Evolutionary conservation across 1,140 invertebrate genomes (phyloP), one percentile per base, ranked within the genome.

Genomic region (Drosophila repletoides): DNA sequence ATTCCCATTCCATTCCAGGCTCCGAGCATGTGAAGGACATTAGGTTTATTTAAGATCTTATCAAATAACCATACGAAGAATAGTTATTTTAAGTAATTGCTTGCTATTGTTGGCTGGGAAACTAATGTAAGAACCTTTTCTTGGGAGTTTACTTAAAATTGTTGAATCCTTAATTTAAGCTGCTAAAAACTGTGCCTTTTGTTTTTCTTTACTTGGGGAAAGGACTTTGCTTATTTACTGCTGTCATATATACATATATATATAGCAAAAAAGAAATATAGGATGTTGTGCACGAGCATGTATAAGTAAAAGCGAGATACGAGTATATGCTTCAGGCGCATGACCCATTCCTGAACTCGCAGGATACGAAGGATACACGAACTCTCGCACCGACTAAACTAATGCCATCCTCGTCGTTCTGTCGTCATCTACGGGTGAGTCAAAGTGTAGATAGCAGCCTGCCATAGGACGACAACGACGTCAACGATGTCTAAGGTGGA

Each of bases 31-130:
- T 59, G 61, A 81, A 63, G 65, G 70, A 53, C 58, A 40, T 34
- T 36, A 10, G 40, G 21, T 46, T 55, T 28, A 34, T 36, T 43
- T 24, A 72, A 87, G 80, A 86, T 86, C 80, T 70, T 71, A 86
- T 86, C 80, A 73, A 86, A 79, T 76, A 73, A 79, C 40, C 58
- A 40, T 43, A 69, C 76, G 76, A 59, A 64, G 66, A 76, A 83
- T 80, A 84, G 84, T 88, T 88, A 88, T 84, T 88, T 71, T 79
- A 88, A 88, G 77, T 88, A 88, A 88, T 88, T 88, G 84, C 56
- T 31, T 56, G 48, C 64, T 68, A 70, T 79, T 88, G 77, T 79
- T 77, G 33, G 55, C 55, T 52, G 33, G 22, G 33, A 71, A 67
- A 49, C 41, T 67, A 52, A 36, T 43, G 36, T 43, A 24, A 38